phyloP scores from a whole-genome alignment of 2,797 vertebrate genomes.

The Sternotherus odoratus region DNA sequence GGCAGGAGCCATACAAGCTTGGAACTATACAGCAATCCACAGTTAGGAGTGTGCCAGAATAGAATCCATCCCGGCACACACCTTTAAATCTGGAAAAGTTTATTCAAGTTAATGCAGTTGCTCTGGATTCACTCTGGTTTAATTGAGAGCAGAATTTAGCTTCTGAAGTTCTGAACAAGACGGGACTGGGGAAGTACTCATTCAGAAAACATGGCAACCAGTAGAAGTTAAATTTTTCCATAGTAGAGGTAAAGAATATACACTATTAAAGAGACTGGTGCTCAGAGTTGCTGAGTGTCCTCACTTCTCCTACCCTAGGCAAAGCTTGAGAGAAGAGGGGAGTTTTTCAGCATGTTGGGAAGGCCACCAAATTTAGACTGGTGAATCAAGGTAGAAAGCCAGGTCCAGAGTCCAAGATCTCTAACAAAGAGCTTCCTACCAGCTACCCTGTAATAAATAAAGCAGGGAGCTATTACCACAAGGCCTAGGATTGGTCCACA shows the following conservation, averaged over 20 bases:
- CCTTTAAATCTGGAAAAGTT: not conserved
- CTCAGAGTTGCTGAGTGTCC: not conserved
- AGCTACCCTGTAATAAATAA: not conserved
- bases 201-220: not conserved
- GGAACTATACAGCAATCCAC: not conserved
- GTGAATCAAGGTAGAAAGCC: not conserved
- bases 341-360: not conserved
- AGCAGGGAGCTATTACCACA: not conserved
- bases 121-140: not conserved
- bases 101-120: rapidly evolving
- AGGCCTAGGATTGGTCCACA: not conserved
- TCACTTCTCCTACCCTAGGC: not conserved
- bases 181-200: not conserved
- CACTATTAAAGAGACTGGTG: not conserved
- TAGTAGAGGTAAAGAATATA: not conserved
- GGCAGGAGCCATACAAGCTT: rapidly evolving
- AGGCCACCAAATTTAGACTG: not conserved
- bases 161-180: not conserved
- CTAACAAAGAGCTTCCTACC: not conserved
- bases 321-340: not conserved
- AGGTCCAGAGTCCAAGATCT: not conserved
- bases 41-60: too few species aligned
- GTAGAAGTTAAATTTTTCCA: not conserved
- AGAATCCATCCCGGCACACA: rapidly evolving
- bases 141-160: not conserved